These are phyloP conservation scores for Anastrepha obliqua DNA, from an alignment of 1,140 invertebrate genomes.

Conservation along the genomic window DNA sequence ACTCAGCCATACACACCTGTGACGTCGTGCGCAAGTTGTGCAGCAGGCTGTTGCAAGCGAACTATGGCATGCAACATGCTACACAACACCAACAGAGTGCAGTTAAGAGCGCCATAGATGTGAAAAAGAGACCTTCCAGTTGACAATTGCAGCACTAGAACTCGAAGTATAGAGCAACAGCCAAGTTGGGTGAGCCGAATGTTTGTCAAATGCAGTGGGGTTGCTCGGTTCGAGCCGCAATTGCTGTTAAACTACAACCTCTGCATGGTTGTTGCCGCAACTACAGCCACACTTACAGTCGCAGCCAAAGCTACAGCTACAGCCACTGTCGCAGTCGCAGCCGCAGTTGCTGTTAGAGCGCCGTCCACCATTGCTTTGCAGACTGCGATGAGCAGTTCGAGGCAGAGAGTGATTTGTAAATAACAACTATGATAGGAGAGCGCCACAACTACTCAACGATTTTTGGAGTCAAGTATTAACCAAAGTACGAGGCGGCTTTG, in stretches of 20 bases:
- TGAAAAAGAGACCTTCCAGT: background rate
- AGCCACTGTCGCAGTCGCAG: background rate
- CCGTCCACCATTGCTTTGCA: background rate
- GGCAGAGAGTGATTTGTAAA: conserved; percentile 31
- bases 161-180: background rate
- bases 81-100: background rate
- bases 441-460: background rate
- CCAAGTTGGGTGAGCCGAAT: background rate
- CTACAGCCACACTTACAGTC: background rate
- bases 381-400: background rate
- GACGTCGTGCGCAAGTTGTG: background rate
- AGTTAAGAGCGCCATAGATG: conserved; percentile 2
- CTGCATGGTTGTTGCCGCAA: background rate
- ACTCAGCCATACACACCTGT: background rate
- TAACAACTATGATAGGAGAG: background rate
- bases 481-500: background rate
- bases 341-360: too few relatives aligned
- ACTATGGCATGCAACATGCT: conserved; percentile 16
- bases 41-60: conserved; percentile 20
- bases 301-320: background rate
- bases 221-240: background rate
- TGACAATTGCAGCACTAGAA: background rate
- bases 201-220: background rate
- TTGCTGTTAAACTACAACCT: background rate
- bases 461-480: conserved; percentile 41